Conservation (phyloP, 2,113 vertebrate species). For the Sinocyclocheilus anshuiensis region DNA sequence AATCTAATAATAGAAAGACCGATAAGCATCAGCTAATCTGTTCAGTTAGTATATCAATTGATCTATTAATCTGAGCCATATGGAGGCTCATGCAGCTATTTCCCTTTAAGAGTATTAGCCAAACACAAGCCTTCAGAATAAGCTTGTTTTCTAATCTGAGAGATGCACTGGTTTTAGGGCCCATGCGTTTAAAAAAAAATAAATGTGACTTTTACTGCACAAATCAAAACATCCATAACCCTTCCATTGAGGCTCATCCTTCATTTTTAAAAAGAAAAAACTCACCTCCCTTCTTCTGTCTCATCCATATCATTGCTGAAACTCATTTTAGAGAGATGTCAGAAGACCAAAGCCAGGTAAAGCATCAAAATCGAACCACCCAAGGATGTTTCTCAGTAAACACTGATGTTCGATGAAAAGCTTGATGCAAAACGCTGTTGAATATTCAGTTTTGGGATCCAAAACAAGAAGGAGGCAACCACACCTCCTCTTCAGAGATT, state of each 20-base stretch:
- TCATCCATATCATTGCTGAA: conserved; percentile 72
- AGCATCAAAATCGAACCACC: background rate
- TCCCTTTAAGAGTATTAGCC: conserved; percentile 67
- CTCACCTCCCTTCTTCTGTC: conserved; percentile 76
- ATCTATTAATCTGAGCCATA: conserved; percentile 73
- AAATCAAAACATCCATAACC: background rate
- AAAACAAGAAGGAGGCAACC: conserved; percentile 56
- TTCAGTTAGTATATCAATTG: conserved; percentile 58
- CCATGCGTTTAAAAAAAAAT: background rate
- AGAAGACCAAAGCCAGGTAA: background rate
- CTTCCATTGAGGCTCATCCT: background rate
- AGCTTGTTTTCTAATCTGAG: conserved; percentile 53
- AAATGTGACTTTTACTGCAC: background rate
- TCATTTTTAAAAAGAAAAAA: background rate
- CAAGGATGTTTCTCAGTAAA: conserved; percentile 2
- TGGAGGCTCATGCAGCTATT: conserved; percentile 70
- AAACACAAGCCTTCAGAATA: conserved; percentile 62
- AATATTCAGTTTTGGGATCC: conserved; percentile 27
- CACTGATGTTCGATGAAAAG: conserved; percentile 48
- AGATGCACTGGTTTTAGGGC: background rate
- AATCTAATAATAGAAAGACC: conserved; percentile 14
- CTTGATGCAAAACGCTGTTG: conserved; percentile 51
- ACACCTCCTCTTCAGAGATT: conserved; percentile 78
- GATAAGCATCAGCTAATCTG: conserved; percentile 39
- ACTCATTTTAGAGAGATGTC: conserved; percentile 64